These are phyloP conservation scores for Dexiosoma caninum DNA, from an alignment of 2,888 invertebrate genomes.

Conservation along the genomic window DNA sequence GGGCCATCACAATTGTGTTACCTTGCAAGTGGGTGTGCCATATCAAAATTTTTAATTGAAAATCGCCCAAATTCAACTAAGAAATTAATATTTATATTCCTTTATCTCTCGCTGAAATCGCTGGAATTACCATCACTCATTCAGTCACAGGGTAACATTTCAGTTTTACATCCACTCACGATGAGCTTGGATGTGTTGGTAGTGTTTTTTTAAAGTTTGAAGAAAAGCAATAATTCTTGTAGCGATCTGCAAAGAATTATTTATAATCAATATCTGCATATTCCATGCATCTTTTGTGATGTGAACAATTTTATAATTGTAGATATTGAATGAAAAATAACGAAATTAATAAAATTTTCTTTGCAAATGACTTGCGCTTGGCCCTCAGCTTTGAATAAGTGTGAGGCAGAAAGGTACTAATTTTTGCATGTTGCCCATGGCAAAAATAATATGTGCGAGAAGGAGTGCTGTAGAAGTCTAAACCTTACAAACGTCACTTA, in stretches of 20 bases:
- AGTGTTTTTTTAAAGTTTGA: constrained; percentile 1
- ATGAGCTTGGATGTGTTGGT: constrained; percentile 52
- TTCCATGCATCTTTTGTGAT: constrained; percentile 31
- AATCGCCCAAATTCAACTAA: not conserved
- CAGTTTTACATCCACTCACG: constrained; percentile 55
- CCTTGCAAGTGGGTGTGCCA: too few species aligned
- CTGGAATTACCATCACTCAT: not conserved
- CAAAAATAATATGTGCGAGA: constrained; percentile 24
- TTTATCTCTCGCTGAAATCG: too few species aligned
- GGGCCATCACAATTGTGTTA: too few species aligned
- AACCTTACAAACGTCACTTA: not conserved
- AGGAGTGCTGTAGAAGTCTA: constrained; percentile 17
- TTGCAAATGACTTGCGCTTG: constrained; percentile 57
- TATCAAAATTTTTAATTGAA: not conserved
- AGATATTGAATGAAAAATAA: not conserved
- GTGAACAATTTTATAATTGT: constrained; percentile 24
- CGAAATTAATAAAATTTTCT: constrained; percentile 12
- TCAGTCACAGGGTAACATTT: constrained; percentile 36
- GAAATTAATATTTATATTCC: too few species aligned
- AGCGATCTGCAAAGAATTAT: constrained; percentile 1
- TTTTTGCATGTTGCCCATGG: constrained; percentile 19
- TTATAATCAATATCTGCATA: constrained; percentile 3
- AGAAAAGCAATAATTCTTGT: not conserved
- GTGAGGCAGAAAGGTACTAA: constrained; percentile 8
- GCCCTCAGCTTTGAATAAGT: constrained; percentile 23